Conservation (phyloP, 2,113 vertebrate genomes). For the Petaurus breviceps region DNA sequence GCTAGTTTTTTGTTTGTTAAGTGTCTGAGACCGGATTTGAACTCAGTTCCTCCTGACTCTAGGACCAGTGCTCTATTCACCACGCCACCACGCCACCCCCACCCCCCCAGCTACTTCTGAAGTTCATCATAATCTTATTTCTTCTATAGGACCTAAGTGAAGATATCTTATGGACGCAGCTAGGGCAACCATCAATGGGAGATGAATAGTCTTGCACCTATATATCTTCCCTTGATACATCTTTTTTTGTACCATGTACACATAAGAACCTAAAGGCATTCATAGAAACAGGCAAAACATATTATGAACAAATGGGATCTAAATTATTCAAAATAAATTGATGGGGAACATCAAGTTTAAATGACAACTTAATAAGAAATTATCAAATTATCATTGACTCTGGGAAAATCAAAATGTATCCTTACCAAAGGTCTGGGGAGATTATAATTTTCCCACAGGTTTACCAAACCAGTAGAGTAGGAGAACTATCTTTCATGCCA, state of each 20-base stretch:
- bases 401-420: not conserved
- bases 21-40: no score
- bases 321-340: not conserved
- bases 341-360: not conserved
- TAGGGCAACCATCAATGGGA: not conserved
- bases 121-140: not conserved
- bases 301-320: not conserved
- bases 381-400: not conserved
- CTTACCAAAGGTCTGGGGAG: not conserved
- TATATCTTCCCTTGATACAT: not conserved
- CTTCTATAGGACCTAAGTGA: not conserved
- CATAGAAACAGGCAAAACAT: not conserved
- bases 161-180: not conserved
- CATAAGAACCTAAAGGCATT: not conserved
- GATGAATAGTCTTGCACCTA: not conserved
- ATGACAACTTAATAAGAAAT: not conserved
- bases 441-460: not conserved
- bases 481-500: not conserved
- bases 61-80: no score
- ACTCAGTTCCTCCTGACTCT: no score
- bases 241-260: not conserved
- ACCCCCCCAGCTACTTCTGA: not conserved
- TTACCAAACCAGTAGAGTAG: not conserved
- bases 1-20: no score
- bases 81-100: no score